Evolutionary conservation across 37 sponge, comb jelly and placozoan genomes (phyloP).

Genomic region (Aphrocallistes beatrix): DNA sequence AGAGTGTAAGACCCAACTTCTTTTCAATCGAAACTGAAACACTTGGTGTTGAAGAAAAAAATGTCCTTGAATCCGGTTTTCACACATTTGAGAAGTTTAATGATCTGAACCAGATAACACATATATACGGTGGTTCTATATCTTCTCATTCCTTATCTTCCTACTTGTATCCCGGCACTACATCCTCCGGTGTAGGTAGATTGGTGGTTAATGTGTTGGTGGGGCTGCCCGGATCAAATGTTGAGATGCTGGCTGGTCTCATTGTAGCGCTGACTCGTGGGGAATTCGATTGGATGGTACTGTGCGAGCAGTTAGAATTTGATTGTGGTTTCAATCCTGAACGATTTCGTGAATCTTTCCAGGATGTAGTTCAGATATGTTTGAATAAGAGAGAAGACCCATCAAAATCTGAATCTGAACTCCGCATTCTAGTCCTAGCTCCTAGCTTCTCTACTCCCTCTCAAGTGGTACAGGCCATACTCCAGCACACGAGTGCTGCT

Average conservation of each 20-base stretch:
- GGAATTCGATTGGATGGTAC: background rate
- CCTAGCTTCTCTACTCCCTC: background rate
- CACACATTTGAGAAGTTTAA: no score
- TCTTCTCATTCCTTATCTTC: background rate
- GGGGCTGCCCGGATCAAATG: background rate
- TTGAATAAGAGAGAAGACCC: background rate
- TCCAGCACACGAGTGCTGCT: background rate
- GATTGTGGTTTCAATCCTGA: background rate
- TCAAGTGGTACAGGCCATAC: background rate
- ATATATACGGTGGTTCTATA: background rate
- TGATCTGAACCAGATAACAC: no score
- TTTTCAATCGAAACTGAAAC: no score
- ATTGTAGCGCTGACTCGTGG: background rate
- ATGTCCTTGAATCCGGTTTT: no score
- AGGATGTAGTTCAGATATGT: background rate
- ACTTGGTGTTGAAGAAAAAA: no score
- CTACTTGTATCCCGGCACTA: no score
- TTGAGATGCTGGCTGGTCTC: background rate
- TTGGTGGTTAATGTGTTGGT: background rate
- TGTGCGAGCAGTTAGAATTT: background rate
- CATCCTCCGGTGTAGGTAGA: background rate
- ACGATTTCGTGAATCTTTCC: background rate
- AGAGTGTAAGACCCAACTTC: background rate
- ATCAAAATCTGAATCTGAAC: background rate
- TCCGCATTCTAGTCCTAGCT: background rate